These are phyloP conservation scores for Alosa alosa DNA, from an alignment of 2,113 vertebrate genomes.

Conservation along the genomic window DNA sequence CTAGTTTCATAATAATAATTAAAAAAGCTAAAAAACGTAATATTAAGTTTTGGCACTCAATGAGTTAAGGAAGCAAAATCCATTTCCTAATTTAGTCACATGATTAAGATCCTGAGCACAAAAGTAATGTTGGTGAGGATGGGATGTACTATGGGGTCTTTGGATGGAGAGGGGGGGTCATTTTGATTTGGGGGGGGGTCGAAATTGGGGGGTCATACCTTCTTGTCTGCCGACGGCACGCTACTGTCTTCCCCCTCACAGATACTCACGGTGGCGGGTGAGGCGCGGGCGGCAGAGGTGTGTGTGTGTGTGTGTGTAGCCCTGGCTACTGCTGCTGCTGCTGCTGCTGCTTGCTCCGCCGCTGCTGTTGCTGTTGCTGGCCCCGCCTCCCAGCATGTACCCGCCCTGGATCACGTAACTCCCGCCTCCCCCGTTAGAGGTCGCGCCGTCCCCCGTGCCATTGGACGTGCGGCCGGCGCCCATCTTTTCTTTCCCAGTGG, in stretches of 20 bases:
- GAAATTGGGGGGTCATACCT: constrained; percentile 76
- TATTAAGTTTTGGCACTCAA: no score
- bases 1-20: no score
- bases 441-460: constrained; percentile 67
- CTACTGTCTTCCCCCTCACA: constrained; percentile 78
- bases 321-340: constrained; percentile 75
- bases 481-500: no score
- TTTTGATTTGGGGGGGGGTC: constrained; percentile 52
- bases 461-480: constrained; percentile 64
- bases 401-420: constrained; percentile 93
- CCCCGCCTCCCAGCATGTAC: constrained; percentile 85
- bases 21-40: no score
- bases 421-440: constrained; percentile 62
- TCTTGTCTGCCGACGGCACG: constrained; percentile 82
- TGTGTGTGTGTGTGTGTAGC: constrained; percentile 76
- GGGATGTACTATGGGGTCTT: constrained; percentile 35
- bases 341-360: constrained; percentile 53
- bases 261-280: constrained; percentile 89
- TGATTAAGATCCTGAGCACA: no score
- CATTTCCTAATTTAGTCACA: no score
- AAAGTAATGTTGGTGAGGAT: constrained; percentile 43
- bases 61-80: no score
- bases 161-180: constrained; percentile 35
- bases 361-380: constrained; percentile 50
- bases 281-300: constrained; percentile 77